A percentile compares a stretch with the other conserved stretches of the same genome.
Conservation (phyloP, 2,797 vertebrate species). For the Sarcophilus harrisii region DNA sequence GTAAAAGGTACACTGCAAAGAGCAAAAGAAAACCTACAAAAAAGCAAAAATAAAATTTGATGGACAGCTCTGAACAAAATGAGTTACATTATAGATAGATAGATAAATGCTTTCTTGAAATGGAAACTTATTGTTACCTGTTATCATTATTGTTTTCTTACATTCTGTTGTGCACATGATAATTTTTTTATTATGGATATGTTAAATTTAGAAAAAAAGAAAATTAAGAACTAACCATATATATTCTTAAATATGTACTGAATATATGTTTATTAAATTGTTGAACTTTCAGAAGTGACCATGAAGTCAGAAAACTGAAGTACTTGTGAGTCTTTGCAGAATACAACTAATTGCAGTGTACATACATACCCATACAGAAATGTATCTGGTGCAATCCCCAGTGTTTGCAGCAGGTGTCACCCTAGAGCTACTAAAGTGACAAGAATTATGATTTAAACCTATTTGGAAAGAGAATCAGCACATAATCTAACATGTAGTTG, state of each 20-base stretch:
- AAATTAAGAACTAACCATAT: neutral
- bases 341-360: neutral
- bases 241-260: neutral
- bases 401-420: constrained; percentile 81
- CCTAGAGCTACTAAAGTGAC: constrained; percentile 70
- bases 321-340: neutral
- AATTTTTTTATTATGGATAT: too few relatives aligned
- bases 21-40: too few relatives aligned
- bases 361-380: neutral
- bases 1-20: too few relatives aligned
- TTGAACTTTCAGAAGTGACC: neutral
- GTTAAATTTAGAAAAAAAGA: too few relatives aligned
- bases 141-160: too few relatives aligned
- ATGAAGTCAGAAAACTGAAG: neutral
- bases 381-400: constrained; percentile 60
- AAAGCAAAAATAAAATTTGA: too few relatives aligned
- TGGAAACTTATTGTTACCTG: too few relatives aligned
- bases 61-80: too few relatives aligned
- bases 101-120: too few relatives aligned
- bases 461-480: neutral
- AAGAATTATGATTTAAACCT: constrained; percentile 54
- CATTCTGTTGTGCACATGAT: too few relatives aligned
- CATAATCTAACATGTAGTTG: neutral
- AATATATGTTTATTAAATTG: accelerated
- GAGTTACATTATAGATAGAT: too few relatives aligned